A percentile compares a stretch with the other conserved stretches of the same genome.
phyloP scores from a whole-genome alignment of 1,140 invertebrate species.

The Calliphora vicina region DNA sequence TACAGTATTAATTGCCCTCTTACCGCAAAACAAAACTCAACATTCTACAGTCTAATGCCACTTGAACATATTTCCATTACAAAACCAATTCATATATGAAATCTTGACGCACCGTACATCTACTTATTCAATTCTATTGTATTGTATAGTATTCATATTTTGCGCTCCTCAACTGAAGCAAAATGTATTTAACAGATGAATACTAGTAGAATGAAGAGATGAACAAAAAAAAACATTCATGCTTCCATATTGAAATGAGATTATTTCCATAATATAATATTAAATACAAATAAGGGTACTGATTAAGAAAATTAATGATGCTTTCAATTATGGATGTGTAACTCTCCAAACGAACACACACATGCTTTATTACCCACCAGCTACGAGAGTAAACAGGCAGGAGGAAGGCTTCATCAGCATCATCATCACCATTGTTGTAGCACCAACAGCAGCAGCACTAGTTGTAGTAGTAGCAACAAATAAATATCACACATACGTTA shows the following conservation, averaged over 20 bases:
- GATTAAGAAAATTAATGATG: conserved; percentile 34
- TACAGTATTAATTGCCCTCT: not conserved
- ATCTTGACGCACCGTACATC: too few species aligned
- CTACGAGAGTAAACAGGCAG: not conserved
- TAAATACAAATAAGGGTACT: conserved; percentile 24
- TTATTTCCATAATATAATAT: conserved; percentile 29
- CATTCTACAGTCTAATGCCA: not conserved
- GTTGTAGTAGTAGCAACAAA: not conserved
- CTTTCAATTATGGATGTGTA: conserved; percentile 30
- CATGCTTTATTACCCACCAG: not conserved
- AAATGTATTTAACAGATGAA: too few species aligned
- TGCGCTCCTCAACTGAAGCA: too few species aligned
- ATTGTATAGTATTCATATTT: too few species aligned
- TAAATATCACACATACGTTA: too few species aligned
- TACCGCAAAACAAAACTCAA: not conserved
- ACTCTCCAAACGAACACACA: conserved; percentile 7
- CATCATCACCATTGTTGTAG: not conserved
- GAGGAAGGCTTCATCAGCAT: not conserved
- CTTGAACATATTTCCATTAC: not conserved
- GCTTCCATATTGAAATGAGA: not conserved
- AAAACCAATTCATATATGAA: too few species aligned
- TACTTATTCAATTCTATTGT: too few species aligned
- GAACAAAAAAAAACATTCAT: not conserved
- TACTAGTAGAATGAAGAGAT: too few species aligned
- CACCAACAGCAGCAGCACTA: conserved; percentile 2